phyloP scores from a whole-genome alignment of 2,888 invertebrate species.

The Synanthedon tipuliformis region DNA sequence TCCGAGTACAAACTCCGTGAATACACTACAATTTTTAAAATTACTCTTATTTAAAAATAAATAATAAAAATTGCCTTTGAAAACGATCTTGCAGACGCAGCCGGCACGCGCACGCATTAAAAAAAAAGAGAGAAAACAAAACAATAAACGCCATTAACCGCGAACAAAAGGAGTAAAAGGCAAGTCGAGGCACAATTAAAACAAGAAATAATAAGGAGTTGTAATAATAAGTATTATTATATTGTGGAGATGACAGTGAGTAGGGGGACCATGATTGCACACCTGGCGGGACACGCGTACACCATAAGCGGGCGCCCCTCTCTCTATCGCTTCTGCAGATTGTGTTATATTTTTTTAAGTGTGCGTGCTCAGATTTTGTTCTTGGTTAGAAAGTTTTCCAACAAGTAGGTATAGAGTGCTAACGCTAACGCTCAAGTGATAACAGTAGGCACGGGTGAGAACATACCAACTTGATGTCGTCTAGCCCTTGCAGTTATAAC shows the following conservation, averaged over 20 bases:
- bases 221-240: constrained; percentile 66
- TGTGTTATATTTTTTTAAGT: constrained; percentile 8
- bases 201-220: constrained; percentile 68
- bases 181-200: constrained; percentile 68
- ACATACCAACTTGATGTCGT: too few relatives aligned
- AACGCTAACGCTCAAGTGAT: too few relatives aligned
- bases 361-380: constrained; percentile 4
- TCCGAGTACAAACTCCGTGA: not conserved
- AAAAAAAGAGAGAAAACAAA: constrained; percentile 33
- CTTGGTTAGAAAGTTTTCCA: too few relatives aligned
- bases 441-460: too few relatives aligned
- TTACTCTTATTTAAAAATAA: constrained; percentile 1
- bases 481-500: too few relatives aligned
- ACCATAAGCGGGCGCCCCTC: constrained; percentile 13
- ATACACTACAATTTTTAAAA: not conserved
- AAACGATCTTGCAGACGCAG: constrained; percentile 45
- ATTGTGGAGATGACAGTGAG: constrained; percentile 37
- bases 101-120: constrained; percentile 58
- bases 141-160: constrained; percentile 67
- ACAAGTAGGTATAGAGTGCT: too few relatives aligned
- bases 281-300: constrained; percentile 50
- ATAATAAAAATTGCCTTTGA: constrained; percentile 3
- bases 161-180: constrained; percentile 66
- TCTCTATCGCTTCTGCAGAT: constrained; percentile 21
- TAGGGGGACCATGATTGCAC: constrained; percentile 29